These are phyloP conservation scores for Leptura quadrifasciata DNA, from an alignment of 2,888 invertebrate genomes.

Conservation along the genomic window DNA sequence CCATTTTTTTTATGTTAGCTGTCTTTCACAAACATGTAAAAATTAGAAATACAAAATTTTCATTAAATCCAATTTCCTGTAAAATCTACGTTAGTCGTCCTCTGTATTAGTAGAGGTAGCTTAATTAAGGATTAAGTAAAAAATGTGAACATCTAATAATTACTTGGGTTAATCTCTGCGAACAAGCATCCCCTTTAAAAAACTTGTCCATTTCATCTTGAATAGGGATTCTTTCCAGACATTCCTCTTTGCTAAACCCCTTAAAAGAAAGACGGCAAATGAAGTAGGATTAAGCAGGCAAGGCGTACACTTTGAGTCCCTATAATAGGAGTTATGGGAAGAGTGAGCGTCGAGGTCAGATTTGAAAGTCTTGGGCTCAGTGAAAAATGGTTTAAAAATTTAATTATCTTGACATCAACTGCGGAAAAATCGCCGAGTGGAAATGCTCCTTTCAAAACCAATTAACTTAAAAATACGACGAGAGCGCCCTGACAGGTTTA, in stretches of 20 bases:
- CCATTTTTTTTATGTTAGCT: no score
- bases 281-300: slow-evolving; percentile 31
- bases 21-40: no score
- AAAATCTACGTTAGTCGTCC: no score
- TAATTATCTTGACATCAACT: slow-evolving; percentile 71
- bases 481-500: slow-evolving; percentile 16
- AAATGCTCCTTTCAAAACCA: slow-evolving; percentile 71
- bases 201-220: background rate
- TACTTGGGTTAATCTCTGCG: background rate
- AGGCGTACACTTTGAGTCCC: slow-evolving; percentile 41
- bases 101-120: no score
- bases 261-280: background rate
- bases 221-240: background rate
- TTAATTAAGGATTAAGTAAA: no score
- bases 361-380: slow-evolving; percentile 41
- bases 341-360: slow-evolving; percentile 41
- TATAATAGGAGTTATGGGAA: slow-evolving; percentile 48
- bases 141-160: no score
- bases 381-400: slow-evolving; percentile 71
- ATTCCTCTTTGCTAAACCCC: background rate
- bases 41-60: no score
- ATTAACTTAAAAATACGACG: slow-evolving; percentile 68
- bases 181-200: background rate
- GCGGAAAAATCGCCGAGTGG: slow-evolving; percentile 71
- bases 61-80: no score